These are phyloP conservation scores for Mormyrus proboscirostris DNA, from an alignment of 2,797 vertebrate genomes.

Conservation along the genomic window DNA sequence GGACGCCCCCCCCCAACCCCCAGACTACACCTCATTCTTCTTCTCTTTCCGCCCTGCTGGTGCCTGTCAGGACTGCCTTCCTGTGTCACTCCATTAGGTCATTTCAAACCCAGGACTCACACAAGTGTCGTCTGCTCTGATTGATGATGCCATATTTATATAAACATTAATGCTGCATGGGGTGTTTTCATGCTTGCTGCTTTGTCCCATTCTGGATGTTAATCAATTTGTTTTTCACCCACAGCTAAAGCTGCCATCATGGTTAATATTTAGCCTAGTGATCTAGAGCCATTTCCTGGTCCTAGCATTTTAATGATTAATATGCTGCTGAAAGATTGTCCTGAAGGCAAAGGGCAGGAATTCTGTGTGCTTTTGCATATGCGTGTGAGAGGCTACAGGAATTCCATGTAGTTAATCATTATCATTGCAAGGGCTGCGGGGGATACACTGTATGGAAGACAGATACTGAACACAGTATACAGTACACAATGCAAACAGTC, in stretches of 20 bases:
- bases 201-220: not conserved
- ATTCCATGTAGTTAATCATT: slow-evolving; percentile 21
- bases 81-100: not conserved
- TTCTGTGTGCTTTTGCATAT: not conserved
- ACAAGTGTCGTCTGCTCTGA: not conserved
- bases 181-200: not conserved
- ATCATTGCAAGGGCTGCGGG: not conserved
- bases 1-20: not conserved
- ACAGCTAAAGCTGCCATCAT: not conserved
- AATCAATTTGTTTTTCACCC: not conserved
- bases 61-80: not conserved
- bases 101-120: not conserved
- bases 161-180: not conserved
- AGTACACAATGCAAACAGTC: not conserved
- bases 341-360: not conserved
- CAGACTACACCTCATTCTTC: not conserved
- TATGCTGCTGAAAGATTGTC: not conserved
- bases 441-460: not conserved
- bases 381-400: slow-evolving; percentile 4
- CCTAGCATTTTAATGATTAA: slow-evolving; percentile 6
- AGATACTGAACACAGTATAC: not conserved
- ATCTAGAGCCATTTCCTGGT: not conserved
- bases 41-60: not conserved
- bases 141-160: not conserved
- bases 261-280: not conserved